Evolutionary conservation across 2,113 vertebrate genomes (phyloP), one percentile per base, ranked within the genome.

Genomic region (Agapornis roseicollis): DNA sequence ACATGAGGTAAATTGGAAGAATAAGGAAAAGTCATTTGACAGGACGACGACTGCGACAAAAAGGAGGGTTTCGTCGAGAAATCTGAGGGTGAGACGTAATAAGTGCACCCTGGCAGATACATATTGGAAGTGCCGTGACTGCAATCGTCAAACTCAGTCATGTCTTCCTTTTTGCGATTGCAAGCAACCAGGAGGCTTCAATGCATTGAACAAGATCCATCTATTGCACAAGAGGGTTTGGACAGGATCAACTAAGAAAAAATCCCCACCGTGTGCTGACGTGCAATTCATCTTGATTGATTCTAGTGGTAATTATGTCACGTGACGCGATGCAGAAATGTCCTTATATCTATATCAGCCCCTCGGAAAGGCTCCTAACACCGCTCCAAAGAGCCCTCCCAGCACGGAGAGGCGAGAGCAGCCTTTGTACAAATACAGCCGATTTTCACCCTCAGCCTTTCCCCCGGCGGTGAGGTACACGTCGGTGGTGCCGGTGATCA

Each of bases 231-330:
- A 98, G 98, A 98, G 98, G 98, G 98, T 98, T 98, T 98, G 98
- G 98, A 98, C 98, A 98, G 99, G 98, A 98, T 98, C 98, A 98
- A 98, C 98, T 97, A 98, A 98, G 98, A 98, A 98, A 98, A 99
- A 99, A 99, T 99, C 98, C 99, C 99, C 99, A 99, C 99, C 98
- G 98, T 98, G 98, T 98, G 98, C 99, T 99, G 99, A 99, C 99
- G 99, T 99, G 99, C 99, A 99, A 99, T 99, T 99, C 99, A 99
- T 99, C 99, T 99, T 99, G 99, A 99, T 99, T 99, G 99, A 99
- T 99, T 99, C 99, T 99, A 98, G 99, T 99, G 99, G 99, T 99
- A 99, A 99, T 99, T 99, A 98, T 98, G 99, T 99, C 99, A 99
- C 99, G 99, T 99, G 99, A 99, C 99, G 98, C 98, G 97, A 98